Evolutionary conservation across 2,888 invertebrate genomes (phyloP).

Genomic region (Oxyteleia sp.): DNA sequence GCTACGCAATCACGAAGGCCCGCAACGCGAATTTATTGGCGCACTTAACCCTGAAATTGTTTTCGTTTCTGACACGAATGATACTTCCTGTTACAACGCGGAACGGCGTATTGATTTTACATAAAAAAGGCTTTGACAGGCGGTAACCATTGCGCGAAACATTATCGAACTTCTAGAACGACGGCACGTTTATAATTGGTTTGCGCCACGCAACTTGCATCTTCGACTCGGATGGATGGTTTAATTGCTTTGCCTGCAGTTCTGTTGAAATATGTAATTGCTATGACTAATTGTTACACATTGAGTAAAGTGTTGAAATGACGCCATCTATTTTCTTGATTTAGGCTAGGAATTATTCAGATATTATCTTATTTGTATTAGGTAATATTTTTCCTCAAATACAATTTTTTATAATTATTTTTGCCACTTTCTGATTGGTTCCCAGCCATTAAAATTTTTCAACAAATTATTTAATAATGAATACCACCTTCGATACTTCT

Average conservation of each 20-base stretch:
- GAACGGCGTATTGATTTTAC: constrained; percentile 79
- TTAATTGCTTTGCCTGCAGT: constrained; percentile 30
- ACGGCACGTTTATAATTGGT: constrained; percentile 34
- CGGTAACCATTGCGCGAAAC: constrained; percentile 30
- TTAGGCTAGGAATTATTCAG: no score
- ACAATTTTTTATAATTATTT: no score
- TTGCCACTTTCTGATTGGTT: no score
- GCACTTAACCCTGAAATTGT: constrained; percentile 72
- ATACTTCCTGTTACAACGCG: constrained; percentile 76
- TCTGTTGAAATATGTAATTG: constrained; percentile 6
- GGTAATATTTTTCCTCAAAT: no score
- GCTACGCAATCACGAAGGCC: constrained; percentile 17
- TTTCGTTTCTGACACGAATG: constrained; percentile 69
- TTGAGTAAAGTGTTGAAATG: neutral
- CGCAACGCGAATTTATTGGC: constrained; percentile 24
- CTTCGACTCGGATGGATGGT: neutral
- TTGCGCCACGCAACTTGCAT: constrained; percentile 25
- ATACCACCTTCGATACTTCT: no score
- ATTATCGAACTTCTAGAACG: constrained; percentile 5
- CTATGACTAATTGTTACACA: neutral
- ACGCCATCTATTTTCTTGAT: neutral
- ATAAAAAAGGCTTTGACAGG: constrained; percentile 67
- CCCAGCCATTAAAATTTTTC: no score
- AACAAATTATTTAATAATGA: no score
- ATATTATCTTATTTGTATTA: no score